phyloP scores from a whole-genome alignment of 2,113 vertebrate species.

The Oenanthe oenanthe region DNA sequence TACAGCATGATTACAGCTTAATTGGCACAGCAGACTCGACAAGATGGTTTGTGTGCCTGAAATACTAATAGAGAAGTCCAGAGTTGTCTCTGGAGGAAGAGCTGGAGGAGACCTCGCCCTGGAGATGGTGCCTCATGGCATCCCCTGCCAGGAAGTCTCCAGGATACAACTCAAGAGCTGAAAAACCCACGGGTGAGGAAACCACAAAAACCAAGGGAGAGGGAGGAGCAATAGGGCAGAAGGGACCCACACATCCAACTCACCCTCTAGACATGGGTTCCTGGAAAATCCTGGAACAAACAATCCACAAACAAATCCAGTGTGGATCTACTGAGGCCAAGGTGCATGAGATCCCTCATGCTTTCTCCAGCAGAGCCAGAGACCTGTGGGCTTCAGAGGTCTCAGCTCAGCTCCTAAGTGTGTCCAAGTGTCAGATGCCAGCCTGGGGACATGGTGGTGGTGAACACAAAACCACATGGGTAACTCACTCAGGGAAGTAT shows the following conservation, averaged over 20 bases:
- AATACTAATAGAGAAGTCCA: neutral
- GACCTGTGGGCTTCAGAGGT: neutral
- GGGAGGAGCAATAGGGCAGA: neutral
- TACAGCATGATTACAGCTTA: neutral
- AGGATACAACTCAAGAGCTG: neutral
- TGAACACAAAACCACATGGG: neutral
- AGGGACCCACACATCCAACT: neutral
- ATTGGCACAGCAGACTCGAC: slow-evolving; percentile 1
- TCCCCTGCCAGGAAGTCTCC: neutral
- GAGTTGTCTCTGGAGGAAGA: neutral
- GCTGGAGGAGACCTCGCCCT: neutral
- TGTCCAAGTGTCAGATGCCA: neutral
- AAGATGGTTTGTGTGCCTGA: neutral
- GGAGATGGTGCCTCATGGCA: neutral
- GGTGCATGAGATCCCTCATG: neutral
- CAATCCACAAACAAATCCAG: neutral
- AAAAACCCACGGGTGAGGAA: neutral
- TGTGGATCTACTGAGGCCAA: neutral
- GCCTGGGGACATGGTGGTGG: neutral
- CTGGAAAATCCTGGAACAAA: neutral
- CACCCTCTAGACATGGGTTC: neutral
- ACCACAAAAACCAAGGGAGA: neutral
- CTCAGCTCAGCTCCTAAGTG: neutral
- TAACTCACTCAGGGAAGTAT: neutral
- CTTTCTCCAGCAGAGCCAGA: neutral